These are phyloP conservation scores for Halocaridina rubra DNA, from an alignment of 2,888 invertebrate genomes.

Conservation along the genomic window DNA sequence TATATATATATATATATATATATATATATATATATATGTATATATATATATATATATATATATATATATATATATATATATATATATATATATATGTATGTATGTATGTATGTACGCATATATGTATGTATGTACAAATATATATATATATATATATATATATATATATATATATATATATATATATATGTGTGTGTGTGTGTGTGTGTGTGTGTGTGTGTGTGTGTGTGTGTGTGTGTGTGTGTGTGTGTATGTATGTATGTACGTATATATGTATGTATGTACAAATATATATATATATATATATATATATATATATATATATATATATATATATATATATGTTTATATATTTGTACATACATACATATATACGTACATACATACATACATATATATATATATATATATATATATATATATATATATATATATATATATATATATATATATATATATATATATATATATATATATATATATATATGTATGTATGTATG, in stretches of 20 bases:
- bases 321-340: conserved; percentile 16
- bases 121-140: not conserved
- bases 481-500: not conserved
- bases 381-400: not conserved
- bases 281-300: conserved; percentile 23
- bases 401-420: not conserved
- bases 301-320: conserved; percentile 35
- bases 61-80: not conserved
- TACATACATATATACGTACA: conserved; percentile 6
- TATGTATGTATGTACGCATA: not conserved
- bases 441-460: conserved; percentile 5
- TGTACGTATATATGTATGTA: conserved; percentile 25
- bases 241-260: not conserved
- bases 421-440: not conserved
- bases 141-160: no score
- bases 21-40: conserved; percentile 19
- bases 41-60: conserved; percentile 9
- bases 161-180: no score
- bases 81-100: not conserved
- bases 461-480: conserved; percentile 3
- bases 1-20: conserved; percentile 13
- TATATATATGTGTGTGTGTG: not conserved
- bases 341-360: conserved; percentile 31
- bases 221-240: not conserved
- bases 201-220: conserved; percentile 17